A percentile compares a stretch with the other conserved stretches of the same genome.
Evolutionary conservation across 37 sponge, comb jelly and placozoan genomes (phyloP).

Genomic region (Chondrosia reniformis): DNA sequence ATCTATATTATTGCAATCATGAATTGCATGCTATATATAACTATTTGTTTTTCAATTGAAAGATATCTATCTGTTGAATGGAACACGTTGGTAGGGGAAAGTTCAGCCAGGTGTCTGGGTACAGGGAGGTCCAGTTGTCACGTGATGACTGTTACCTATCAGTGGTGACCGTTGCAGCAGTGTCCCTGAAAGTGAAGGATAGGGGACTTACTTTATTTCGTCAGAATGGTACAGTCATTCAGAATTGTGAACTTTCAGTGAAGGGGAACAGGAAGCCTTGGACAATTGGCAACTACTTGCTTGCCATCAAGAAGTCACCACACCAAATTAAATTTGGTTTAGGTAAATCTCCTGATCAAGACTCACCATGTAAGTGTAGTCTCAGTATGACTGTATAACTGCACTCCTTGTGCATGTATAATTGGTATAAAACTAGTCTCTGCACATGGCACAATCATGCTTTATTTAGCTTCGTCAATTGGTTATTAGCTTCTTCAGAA

Average conservation of each 20-base stretch:
- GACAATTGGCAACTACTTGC: background rate
- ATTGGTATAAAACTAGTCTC: no score
- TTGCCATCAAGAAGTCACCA: slow-evolving; percentile 1
- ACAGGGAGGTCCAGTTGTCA: background rate
- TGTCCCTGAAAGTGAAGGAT: background rate
- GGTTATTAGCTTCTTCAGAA: no score
- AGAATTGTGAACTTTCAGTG: background rate
- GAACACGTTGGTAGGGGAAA: background rate
- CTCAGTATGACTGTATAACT: no score
- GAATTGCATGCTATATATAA: no score
- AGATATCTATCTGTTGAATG: background rate
- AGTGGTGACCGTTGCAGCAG: background rate
- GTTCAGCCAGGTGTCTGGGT: background rate
- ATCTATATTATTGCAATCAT: no score
- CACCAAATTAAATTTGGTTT: background rate
- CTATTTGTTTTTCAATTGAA: background rate
- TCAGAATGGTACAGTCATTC: slow-evolving; percentile 1
- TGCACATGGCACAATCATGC: no score
- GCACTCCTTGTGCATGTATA: no score
- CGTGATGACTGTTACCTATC: background rate
- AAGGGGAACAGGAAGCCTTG: background rate
- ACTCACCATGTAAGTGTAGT: no score
- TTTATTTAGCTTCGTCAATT: no score
- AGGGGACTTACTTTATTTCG: background rate
- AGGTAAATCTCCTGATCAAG: no score